phyloP scores from a whole-genome alignment of 2,888 invertebrate genomes.

The Drosophila ustulata region DNA sequence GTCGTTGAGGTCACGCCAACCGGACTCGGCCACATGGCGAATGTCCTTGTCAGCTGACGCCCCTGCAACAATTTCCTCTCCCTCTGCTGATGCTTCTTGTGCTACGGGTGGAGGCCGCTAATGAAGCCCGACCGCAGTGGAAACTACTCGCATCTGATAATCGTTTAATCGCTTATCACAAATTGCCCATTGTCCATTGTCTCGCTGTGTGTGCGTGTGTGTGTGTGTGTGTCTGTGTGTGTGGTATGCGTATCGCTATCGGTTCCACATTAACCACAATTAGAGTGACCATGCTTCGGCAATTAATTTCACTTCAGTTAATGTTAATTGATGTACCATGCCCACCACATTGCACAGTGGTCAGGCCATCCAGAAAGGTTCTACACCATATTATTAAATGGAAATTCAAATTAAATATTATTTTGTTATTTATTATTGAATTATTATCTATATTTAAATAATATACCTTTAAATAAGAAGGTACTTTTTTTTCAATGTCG shows the following conservation, averaged over 20 bases:
- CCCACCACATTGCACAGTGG: slow-evolving; percentile 41
- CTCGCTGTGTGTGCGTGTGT: slow-evolving; percentile 8
- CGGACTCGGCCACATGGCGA: slow-evolving; percentile 31
- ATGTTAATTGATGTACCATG: slow-evolving; percentile 60
- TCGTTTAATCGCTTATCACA: slow-evolving; percentile 69
- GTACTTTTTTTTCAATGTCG: no score
- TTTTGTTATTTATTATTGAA: no score
- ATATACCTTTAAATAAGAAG: no score
- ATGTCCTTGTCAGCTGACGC: slow-evolving; percentile 43
- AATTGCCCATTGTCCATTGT: slow-evolving; percentile 55
- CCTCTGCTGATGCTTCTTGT: background rate
- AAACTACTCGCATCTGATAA: slow-evolving; percentile 52
- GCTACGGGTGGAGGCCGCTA: slow-evolving; percentile 24
- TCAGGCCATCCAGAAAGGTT: no score
- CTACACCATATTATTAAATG: no score
- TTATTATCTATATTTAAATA: no score
- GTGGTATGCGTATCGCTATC: slow-evolving; percentile 41
- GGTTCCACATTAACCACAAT: slow-evolving; percentile 72
- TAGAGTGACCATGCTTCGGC: slow-evolving; percentile 63
- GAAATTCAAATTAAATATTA: no score
- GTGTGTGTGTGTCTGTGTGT: slow-evolving; percentile 19
- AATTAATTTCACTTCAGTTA: slow-evolving; percentile 74
- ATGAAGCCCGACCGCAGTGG: slow-evolving; percentile 31
- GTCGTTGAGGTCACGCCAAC: slow-evolving; percentile 55
- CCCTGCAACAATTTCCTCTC: background rate